Percentiles rank a stretch among this genome's conserved stretches.
These are phyloP conservation scores for Kradibia gibbosae DNA, from an alignment of 1,140 invertebrate genomes.

Conservation along the genomic window DNA sequence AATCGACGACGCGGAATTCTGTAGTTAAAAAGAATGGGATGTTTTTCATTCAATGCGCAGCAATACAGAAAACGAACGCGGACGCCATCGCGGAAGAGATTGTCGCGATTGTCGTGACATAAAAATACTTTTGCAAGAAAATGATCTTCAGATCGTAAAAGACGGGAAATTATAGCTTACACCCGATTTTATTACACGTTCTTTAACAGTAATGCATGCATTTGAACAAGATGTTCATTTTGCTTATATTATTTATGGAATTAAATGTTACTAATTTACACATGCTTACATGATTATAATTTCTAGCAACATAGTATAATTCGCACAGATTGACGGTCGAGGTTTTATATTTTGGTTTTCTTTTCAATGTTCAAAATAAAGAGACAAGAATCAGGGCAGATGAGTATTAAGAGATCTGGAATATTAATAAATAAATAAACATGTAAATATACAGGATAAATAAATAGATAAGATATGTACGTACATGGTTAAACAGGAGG, in stretches of 20 bases:
- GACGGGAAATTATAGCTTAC: no score
- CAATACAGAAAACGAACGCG: slow-evolving; percentile 12
- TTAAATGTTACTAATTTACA: not conserved
- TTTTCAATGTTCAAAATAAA: no score
- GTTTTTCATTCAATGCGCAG: slow-evolving; percentile 33
- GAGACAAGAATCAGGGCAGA: no score
- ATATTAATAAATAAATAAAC: no score
- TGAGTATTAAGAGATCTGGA: no score
- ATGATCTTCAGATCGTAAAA: not conserved
- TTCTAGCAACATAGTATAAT: no score
- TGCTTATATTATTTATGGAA: not conserved
- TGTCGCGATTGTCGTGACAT: not conserved
- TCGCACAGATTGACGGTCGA: no score
- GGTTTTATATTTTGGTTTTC: no score
- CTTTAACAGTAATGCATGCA: not conserved
- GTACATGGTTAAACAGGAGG: no score
- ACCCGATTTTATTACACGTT: not conserved
- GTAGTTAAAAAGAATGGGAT: slow-evolving; percentile 24
- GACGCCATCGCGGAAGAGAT: not conserved
- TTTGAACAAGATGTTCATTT: not conserved
- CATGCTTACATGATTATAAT: no score
- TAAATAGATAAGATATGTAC: no score
- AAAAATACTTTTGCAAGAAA: slow-evolving; percentile 14
- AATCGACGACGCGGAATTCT: slow-evolving; percentile 15
- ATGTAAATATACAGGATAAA: no score